A percentile compares a stretch with the other conserved stretches of the same genome.
Conservation (phyloP, 1,140 invertebrate genomes). For the Rhopalosiphum padi region DNA sequence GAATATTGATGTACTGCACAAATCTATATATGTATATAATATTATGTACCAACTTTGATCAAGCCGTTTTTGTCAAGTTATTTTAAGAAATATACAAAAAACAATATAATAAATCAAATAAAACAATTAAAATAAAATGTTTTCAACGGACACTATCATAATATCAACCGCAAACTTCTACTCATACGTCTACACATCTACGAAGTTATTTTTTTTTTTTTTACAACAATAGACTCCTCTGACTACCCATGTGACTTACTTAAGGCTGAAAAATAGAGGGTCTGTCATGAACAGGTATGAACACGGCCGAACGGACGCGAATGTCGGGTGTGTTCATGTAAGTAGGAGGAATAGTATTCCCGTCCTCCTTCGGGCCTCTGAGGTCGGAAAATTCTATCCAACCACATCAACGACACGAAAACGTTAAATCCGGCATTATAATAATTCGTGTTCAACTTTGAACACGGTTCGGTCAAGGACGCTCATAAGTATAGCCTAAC, state of each 20-base stretch:
- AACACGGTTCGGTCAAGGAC: conserved; percentile 33
- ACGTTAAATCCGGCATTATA: conserved; percentile 45
- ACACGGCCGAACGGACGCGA: conserved; percentile 32
- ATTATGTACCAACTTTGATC: conserved; percentile 13
- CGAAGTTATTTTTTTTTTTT: background rate
- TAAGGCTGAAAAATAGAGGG: conserved; percentile 58
- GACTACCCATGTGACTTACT: conserved; percentile 54
- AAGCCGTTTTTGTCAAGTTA: conserved; percentile 1
- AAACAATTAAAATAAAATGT: conserved; percentile 28
- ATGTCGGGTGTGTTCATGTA: conserved; percentile 48
- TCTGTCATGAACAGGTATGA: conserved; percentile 55
- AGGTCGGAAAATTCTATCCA: conserved; percentile 41
- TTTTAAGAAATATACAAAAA: conserved; percentile 13
- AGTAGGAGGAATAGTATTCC: conserved; percentile 46
- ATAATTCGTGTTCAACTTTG: conserved; percentile 33
- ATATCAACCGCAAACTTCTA: conserved; percentile 54
- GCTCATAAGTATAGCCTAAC: conserved; percentile 45
- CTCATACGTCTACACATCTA: conserved; percentile 43
- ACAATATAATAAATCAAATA: conserved; percentile 35
- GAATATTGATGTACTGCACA: conserved; percentile 15
- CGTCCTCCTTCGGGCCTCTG: conserved; percentile 44
- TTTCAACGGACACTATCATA: conserved; percentile 6
- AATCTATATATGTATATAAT: conserved; percentile 28
- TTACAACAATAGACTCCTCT: conserved; percentile 42
- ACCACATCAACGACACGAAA: conserved; percentile 52